Percentiles rank a stretch among this genome's conserved stretches.
phyloP scores from a whole-genome alignment of 2,888 invertebrate genomes.

The Drosophila fungiperda region DNA sequence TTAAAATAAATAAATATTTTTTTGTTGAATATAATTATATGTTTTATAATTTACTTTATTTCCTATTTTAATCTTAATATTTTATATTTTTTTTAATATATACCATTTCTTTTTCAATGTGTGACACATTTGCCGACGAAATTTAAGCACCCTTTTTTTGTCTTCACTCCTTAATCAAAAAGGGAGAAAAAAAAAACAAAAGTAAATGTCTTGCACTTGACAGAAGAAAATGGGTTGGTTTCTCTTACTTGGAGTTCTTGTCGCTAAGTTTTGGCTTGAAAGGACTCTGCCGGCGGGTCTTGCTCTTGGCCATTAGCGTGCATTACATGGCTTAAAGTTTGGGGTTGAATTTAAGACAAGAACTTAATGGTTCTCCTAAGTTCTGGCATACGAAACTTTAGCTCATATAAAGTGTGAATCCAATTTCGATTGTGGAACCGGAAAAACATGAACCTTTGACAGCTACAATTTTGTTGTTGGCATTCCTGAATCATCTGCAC shows the following conservation, averaged over 20 bases:
- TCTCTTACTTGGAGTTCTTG: not conserved
- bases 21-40: not conserved
- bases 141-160: not conserved
- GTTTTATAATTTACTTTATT: not conserved
- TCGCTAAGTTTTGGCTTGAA: slow-evolving; percentile 3
- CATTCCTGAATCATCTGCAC: not conserved
- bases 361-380: slow-evolving; percentile 17
- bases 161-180: not conserved
- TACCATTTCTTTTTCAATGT: not conserved
- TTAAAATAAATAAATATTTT: not conserved
- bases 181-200: not conserved
- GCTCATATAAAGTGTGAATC: slow-evolving; percentile 19
- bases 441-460: slow-evolving; percentile 33
- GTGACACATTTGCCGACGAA: not conserved
- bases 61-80: not conserved
- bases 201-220: slow-evolving; percentile 4
- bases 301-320: slow-evolving; percentile 32
- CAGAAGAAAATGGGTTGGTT: not conserved
- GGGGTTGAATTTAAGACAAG: slow-evolving; percentile 16
- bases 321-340: slow-evolving; percentile 39
- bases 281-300: not conserved
- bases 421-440: slow-evolving; percentile 18
- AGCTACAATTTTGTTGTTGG: slow-evolving; percentile 10
- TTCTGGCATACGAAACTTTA: slow-evolving; percentile 28
- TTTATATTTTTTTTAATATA: not conserved